Conservation (phyloP, 2,888 invertebrate genomes). For the Eremobia ochroleuca region DNA sequence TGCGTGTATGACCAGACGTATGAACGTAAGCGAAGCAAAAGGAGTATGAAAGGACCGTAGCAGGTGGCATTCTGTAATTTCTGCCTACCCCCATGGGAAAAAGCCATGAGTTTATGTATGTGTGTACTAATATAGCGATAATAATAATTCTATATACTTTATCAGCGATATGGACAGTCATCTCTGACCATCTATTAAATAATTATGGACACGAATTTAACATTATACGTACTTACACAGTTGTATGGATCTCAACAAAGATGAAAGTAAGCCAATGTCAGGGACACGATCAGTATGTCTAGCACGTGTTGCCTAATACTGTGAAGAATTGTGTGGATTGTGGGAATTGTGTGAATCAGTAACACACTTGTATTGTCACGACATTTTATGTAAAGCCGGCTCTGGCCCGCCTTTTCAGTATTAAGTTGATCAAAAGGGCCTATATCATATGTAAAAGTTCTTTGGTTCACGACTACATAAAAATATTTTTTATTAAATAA, state of each 20-base stretch:
- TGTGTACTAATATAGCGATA: not conserved
- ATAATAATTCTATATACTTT: not conserved
- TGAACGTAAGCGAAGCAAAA: not conserved
- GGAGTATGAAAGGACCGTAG: too few species aligned
- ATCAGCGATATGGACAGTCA: not conserved
- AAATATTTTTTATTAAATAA: not conserved
- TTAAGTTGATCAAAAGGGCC: conserved; percentile 1
- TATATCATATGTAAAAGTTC: not conserved
- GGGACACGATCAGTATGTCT: conserved; percentile 16
- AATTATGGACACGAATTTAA: not conserved
- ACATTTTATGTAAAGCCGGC: conserved; percentile 16
- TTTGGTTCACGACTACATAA: not conserved
- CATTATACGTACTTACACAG: not conserved
- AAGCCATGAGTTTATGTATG: not conserved
- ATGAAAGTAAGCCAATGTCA: conserved; percentile 29
- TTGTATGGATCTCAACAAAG: not conserved
- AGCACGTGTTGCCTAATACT: conserved; percentile 34
- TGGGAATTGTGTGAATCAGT: not conserved
- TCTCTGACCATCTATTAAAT: not conserved
- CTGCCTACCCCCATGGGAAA: not conserved
- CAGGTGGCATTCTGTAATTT: not conserved
- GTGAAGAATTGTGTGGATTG: conserved; percentile 39
- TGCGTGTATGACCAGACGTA: not conserved
- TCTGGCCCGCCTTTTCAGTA: not conserved
- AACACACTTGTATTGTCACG: not conserved